Evolutionary conservation across 2,113 vertebrate species (phyloP).

Genomic region (Ameiurus melas): DNA sequence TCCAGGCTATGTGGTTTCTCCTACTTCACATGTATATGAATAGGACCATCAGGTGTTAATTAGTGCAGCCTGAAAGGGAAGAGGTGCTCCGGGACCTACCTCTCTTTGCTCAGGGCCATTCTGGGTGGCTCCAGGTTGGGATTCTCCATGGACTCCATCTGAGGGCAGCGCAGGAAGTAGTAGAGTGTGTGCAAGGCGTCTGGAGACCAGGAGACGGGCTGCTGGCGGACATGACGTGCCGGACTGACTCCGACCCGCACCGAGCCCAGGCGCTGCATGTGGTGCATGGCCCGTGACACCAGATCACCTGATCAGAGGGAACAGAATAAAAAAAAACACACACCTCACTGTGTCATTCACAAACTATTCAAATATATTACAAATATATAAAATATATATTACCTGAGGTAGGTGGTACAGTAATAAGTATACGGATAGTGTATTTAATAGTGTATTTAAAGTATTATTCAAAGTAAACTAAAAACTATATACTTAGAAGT

Average conservation of each 20-base stretch:
- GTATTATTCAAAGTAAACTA: not conserved
- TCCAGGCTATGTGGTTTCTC: constrained; percentile 37
- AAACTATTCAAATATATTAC: not conserved
- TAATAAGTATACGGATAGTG: not conserved
- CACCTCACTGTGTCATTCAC: not conserved
- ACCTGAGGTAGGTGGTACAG: too few relatives aligned
- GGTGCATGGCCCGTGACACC: constrained; percentile 97
- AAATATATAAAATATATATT: too few relatives aligned
- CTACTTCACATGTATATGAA: constrained; percentile 42
- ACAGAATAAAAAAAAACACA: not conserved
- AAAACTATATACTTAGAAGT: not conserved
- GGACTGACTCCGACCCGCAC: constrained; percentile 86
- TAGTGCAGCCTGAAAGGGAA: constrained; percentile 41
- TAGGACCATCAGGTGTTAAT: constrained; percentile 45
- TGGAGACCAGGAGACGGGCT: constrained; percentile 92
- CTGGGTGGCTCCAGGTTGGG: constrained; percentile 96
- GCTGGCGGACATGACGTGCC: constrained; percentile 81
- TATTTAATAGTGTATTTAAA: not conserved
- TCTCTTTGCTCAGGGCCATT: constrained; percentile 94
- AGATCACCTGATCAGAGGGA: constrained; percentile 81
- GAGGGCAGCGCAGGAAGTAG: constrained; percentile 97
- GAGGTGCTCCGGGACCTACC: constrained; percentile 70
- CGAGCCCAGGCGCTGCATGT: constrained; percentile 90
- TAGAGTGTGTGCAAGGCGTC: constrained; percentile 97
- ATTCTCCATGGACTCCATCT: constrained; percentile 99